Conservation (phyloP, 2,113 vertebrate genomes). For the Oncorhynchus keta region DNA sequence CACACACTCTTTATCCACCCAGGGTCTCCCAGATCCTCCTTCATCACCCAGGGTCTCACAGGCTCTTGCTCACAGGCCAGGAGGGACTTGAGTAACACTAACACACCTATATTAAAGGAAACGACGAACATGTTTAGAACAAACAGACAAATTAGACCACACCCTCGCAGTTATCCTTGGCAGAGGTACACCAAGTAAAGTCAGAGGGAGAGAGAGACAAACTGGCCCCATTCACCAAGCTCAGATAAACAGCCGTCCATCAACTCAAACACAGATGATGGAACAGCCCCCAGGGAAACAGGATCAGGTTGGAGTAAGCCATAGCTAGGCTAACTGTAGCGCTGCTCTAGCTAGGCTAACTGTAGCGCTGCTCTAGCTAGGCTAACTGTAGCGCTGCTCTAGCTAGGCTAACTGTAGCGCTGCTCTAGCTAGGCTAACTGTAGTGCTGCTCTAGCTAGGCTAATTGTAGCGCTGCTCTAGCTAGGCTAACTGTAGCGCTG, state of each 20-base stretch:
- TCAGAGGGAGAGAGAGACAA: conserved; percentile 6
- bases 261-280: neutral
- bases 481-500: neutral
- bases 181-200: conserved; percentile 25
- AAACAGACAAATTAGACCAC: conserved; percentile 34
- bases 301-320: neutral
- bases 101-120: conserved; percentile 28
- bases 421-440: neutral
- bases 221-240: conserved; percentile 26
- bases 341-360: neutral
- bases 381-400: neutral
- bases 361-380: neutral
- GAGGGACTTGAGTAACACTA: neutral
- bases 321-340: neutral
- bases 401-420: neutral
- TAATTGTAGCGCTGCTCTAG: neutral
- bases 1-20: neutral
- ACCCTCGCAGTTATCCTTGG: conserved; percentile 44
- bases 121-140: conserved; percentile 27
- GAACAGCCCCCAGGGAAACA: conserved; percentile 1
- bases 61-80: conserved; percentile 7
- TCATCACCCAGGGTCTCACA: conserved; percentile 4
- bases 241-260: conserved; percentile 25
- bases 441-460: neutral
- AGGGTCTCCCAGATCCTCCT: conserved; percentile 9